Evolutionary conservation across 2,113 vertebrate species (phyloP).

Genomic region (Callocephalon fimbriatum): DNA sequence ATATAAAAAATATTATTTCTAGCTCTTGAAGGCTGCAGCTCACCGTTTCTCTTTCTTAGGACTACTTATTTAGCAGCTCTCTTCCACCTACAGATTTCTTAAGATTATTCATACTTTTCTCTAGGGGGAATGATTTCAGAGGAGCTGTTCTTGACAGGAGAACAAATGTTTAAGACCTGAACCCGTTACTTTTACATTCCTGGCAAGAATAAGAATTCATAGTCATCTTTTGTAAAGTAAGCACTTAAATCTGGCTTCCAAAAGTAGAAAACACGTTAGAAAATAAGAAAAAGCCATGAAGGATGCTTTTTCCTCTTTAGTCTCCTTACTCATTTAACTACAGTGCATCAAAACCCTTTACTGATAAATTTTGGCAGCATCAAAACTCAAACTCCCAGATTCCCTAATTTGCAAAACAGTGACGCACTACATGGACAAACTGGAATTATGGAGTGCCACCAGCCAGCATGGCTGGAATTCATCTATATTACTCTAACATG

Average conservation of each 20-base stretch:
- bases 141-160: constrained; percentile 4
- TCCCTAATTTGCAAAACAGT: not conserved
- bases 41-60: not conserved
- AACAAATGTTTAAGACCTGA: constrained; percentile 38
- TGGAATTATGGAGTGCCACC: not conserved
- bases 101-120: constrained; percentile 36
- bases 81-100: constrained; percentile 18
- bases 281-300: not conserved
- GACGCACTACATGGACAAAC: not conserved
- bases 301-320: not conserved
- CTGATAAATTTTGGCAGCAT: not conserved
- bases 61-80: constrained; percentile 38
- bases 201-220: constrained; percentile 5
- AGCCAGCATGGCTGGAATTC: not conserved
- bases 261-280: not conserved
- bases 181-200: constrained; percentile 13
- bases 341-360: not conserved
- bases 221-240: not conserved
- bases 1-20: not conserved
- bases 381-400: not conserved
- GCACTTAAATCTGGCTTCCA: not conserved
- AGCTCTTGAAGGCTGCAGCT: constrained; percentile 14
- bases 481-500: not conserved
- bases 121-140: constrained; percentile 16
- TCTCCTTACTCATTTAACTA: not conserved